Base-by-base conservation (phyloP, 2,797 vertebrate species). In the Zalophus californianus region DNA sequence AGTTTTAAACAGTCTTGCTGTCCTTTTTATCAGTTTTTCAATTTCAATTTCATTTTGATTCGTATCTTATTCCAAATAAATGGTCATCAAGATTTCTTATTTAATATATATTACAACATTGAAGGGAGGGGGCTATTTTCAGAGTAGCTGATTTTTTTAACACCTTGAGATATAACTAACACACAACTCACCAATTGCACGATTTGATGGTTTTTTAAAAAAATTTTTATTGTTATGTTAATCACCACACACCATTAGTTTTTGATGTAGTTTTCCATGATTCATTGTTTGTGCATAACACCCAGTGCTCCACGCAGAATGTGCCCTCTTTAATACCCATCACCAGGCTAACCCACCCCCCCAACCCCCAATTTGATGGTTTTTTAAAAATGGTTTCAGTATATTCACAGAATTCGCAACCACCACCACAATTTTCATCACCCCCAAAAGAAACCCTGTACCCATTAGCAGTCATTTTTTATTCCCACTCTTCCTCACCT, bases 1-100 rank as follows among this genome's bases (percentile, higher is more conserved):
- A 82, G 58, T 96, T 91, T 73, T 54, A 90, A 95, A 56, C 35
- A 58, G 9, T 85, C 35, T 38, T 82, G 50, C 58, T 29, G 16
- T 84, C 15, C 41, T 84, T 95, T 89, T 90, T 90, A 58, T 85
- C 10, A 16, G 20, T 64, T 95, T 95, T 90, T 95, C 60, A 62
- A 29, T 29, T 62, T 62, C n/a, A 68, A 7, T 35, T 35, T 35
- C 18, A 66, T 44, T 96, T 95, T 96, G 48, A 78, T 70, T 48
- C 35, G 20, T 85, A n/a, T 96, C 44, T 91, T 91, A 75, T 27
- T 86, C 44, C 18, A 95, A 89, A n/a, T 62, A 87, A 60, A 29
- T 95, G n/a, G 41, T 79, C 38, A 88, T 10, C 56, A 62, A 10
- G 32, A 73, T 41, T 90, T 95, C 62, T 87, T 92, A 38, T 64